Evolutionary conservation across 23 tunicate genomes (phyloP).

Genomic region (Trididemnum miniatum): DNA sequence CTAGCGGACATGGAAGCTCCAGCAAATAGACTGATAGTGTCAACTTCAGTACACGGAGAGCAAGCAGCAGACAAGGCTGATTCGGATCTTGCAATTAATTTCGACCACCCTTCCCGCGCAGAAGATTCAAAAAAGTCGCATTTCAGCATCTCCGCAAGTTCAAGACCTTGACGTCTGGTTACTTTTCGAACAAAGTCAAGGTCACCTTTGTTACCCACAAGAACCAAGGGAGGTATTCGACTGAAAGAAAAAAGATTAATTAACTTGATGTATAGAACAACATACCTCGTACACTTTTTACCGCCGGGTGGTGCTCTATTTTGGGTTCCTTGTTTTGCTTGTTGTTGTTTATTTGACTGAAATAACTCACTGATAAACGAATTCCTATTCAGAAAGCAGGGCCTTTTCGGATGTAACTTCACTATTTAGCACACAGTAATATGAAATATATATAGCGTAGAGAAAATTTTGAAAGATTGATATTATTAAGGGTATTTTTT

Average conservation of each 20-base stretch:
- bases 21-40: conserved; percentile 10
- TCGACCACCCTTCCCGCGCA: conserved; percentile 96
- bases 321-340: too few species aligned
- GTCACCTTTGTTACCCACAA: conserved; percentile 94
- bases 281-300: too few species aligned
- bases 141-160: conserved; percentile 60
- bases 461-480: too few species aligned
- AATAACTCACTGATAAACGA: too few species aligned
- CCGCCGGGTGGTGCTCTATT: too few species aligned
- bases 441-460: too few species aligned
- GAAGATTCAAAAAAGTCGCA: conserved; percentile 84
- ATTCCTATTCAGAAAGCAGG: too few species aligned
- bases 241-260: conserved; percentile 45
- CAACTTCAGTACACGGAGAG: background rate
- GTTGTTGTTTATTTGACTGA: too few species aligned
- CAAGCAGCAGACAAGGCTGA: background rate
- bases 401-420: too few species aligned
- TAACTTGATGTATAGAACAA: too few species aligned
- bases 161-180: conserved; percentile 51
- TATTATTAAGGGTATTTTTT: too few species aligned
- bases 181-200: conserved; percentile 64
- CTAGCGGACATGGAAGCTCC: conserved; percentile 31
- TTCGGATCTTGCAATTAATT: conserved; percentile 8
- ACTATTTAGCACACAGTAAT: too few species aligned
- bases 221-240: conserved; percentile 62